Percentiles rank a stretch among this genome's conserved stretches.
Evolutionary conservation across 2,888 invertebrate species (phyloP).

Genomic region (Zaprionus lineosus): DNA sequence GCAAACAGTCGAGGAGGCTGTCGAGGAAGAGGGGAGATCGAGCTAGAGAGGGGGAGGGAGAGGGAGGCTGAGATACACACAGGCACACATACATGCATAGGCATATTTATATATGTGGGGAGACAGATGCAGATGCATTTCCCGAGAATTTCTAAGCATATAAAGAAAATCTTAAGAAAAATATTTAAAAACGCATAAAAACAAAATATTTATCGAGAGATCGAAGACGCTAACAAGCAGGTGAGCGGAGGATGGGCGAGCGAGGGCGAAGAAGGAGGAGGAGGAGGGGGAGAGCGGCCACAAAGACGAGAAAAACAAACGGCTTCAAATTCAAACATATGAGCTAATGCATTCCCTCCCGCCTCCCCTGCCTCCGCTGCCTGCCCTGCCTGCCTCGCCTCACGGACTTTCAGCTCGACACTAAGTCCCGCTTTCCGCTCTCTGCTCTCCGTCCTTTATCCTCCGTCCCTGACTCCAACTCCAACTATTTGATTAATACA

Average conservation of each 20-base stretch:
- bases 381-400: too few species aligned
- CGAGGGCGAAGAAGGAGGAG: conserved; percentile 8
- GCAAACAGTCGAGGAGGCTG: conserved; percentile 56
- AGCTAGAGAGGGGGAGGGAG: conserved; percentile 35
- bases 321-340: conserved; percentile 51
- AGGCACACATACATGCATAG: too few species aligned
- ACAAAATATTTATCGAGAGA: conserved; percentile 76
- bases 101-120: too few species aligned
- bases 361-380: background rate
- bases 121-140: conserved; percentile 63
- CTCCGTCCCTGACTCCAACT: conserved; percentile 3
- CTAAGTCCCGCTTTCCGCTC: too few species aligned
- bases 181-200: conserved; percentile 78
- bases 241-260: conserved; percentile 13
- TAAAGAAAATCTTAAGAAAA: conserved; percentile 30
- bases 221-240: conserved; percentile 58
- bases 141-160: conserved; percentile 76
- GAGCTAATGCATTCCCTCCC: conserved; percentile 63
- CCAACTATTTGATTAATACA: conserved; percentile 74
- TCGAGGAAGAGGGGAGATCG: conserved; percentile 34
- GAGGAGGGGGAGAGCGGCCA: background rate
- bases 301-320: conserved; percentile 32
- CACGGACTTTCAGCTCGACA: too few species aligned
- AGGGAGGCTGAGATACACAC: too few species aligned
- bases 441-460: too few species aligned